Conservation (phyloP, 2,797 vertebrate genomes). For the Botia kubotai region DNA sequence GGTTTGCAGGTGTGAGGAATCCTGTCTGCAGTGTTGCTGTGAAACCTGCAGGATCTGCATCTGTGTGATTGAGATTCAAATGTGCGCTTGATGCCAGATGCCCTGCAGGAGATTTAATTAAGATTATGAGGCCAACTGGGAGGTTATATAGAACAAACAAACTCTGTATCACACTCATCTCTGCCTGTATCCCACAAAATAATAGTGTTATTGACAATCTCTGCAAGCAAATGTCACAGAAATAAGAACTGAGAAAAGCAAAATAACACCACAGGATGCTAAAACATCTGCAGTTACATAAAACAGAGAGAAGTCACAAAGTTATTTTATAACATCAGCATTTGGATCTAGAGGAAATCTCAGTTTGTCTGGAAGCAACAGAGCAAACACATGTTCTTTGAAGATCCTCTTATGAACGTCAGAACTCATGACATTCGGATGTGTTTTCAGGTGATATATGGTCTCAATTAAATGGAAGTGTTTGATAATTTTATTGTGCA, state of each 20-base stretch:
- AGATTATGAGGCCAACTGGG: conserved; percentile 64
- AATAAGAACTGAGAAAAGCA: not conserved
- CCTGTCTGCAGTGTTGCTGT: not conserved
- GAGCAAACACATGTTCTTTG: too few relatives aligned
- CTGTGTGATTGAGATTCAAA: conserved; percentile 62
- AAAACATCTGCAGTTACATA: not conserved
- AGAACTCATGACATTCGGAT: too few relatives aligned
- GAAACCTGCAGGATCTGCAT: conserved; percentile 32
- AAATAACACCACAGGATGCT: conserved; percentile 1
- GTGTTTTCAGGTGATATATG: too few relatives aligned
- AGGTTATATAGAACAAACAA: conserved; percentile 65
- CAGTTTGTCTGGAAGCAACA: too few relatives aligned
- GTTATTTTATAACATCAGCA: too few relatives aligned
- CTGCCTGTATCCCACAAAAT: conserved; percentile 52
- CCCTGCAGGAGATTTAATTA: conserved; percentile 68
- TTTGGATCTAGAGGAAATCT: too few relatives aligned
- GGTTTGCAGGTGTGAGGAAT: not conserved
- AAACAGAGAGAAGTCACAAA: too few relatives aligned
- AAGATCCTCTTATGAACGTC: too few relatives aligned
- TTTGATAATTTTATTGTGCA: too few relatives aligned
- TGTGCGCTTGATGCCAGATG: conserved; percentile 49
- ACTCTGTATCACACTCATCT: conserved; percentile 55
- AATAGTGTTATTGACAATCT: conserved; percentile 59
- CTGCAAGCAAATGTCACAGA: conserved; percentile 33
- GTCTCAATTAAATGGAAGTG: too few relatives aligned